Evolutionary conservation across 2,888 invertebrate genomes (phyloP).

Genomic region (Aquatica leii): DNA sequence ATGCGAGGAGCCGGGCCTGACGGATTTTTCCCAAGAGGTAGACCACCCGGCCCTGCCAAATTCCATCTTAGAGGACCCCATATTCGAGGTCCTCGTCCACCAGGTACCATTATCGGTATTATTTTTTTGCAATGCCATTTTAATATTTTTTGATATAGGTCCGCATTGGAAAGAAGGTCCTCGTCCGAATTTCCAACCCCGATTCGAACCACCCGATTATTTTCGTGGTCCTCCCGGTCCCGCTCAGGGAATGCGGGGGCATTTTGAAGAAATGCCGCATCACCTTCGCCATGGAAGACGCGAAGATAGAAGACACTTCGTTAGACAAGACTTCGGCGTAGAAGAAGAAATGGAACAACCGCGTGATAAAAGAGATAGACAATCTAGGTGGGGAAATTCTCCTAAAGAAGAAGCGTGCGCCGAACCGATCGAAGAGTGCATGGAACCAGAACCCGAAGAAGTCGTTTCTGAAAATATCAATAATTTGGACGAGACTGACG

Average conservation of each 20-base stretch:
- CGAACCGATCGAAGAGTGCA: conserved; percentile 22
- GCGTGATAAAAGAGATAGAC: conserved; percentile 32
- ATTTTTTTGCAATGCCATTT: no score
- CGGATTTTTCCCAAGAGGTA: conserved; percentile 47
- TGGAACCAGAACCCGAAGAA: conserved; percentile 13
- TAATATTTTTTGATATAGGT: conserved; percentile 42
- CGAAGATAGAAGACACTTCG: conserved; percentile 41
- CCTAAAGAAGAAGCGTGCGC: conserved; percentile 24
- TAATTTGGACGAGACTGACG: conserved; percentile 33
- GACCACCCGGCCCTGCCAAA: conserved; percentile 42
- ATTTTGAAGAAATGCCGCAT: conserved; percentile 42
- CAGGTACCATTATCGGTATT: no score
- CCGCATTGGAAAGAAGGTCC: conserved; percentile 61
- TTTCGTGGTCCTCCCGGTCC: conserved; percentile 53
- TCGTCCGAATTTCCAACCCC: conserved; percentile 60
- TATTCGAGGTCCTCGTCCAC: conserved; percentile 46
- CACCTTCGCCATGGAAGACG: conserved; percentile 37
- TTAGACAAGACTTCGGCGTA: conserved; percentile 32
- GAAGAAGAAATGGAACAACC: conserved; percentile 22
- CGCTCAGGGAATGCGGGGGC: conserved; percentile 11
- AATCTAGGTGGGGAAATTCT: conserved; percentile 50
- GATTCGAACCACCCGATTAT: conserved; percentile 54
- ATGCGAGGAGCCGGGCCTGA: conserved; percentile 49
- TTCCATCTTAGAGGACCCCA: conserved; percentile 51
- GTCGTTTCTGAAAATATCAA: conserved; percentile 27